These are phyloP conservation scores for Styela clava DNA, from an alignment of 23 tunicate species.

Conservation along the genomic window DNA sequence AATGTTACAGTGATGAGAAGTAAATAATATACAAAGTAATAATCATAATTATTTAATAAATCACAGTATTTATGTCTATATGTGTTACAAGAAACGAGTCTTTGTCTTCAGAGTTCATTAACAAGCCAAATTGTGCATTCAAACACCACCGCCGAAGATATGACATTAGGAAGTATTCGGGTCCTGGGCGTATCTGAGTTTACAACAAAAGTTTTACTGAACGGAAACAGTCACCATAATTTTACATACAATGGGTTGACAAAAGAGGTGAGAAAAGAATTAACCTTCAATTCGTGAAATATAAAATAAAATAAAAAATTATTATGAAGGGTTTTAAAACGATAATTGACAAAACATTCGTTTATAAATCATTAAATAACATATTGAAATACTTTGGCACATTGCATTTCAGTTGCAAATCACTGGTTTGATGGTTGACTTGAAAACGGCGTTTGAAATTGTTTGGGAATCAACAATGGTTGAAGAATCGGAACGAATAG, in stretches of 20 bases:
- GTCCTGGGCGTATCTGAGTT: background rate
- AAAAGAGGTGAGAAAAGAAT: constrained; percentile 14
- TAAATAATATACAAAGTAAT: too few relatives aligned
- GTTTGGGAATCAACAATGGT: constrained; percentile 1
- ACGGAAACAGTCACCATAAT: background rate
- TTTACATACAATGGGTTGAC: background rate
- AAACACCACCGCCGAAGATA: background rate
- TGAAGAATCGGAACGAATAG: background rate
- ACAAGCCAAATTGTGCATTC: background rate
- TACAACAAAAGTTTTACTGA: background rate
- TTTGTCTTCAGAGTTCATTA: background rate
- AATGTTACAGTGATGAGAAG: too few relatives aligned
- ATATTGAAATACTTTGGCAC: too few relatives aligned
- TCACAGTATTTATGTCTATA: too few relatives aligned
- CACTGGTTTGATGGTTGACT: background rate
- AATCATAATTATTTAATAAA: too few relatives aligned
- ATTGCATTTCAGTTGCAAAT: background rate
- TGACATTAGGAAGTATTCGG: constrained; percentile 14
- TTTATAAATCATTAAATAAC: too few relatives aligned
- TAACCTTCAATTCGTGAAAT: too few relatives aligned
- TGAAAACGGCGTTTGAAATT: background rate
- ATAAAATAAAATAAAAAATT: too few relatives aligned
- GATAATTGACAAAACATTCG: too few relatives aligned
- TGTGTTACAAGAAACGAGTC: too few relatives aligned
- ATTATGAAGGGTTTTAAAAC: too few relatives aligned